Evolutionary conservation across 37 sponge, comb jelly and placozoan genomes (phyloP), one percentile per base, ranked within the genome.

Genomic region (Crambe crambe): DNA sequence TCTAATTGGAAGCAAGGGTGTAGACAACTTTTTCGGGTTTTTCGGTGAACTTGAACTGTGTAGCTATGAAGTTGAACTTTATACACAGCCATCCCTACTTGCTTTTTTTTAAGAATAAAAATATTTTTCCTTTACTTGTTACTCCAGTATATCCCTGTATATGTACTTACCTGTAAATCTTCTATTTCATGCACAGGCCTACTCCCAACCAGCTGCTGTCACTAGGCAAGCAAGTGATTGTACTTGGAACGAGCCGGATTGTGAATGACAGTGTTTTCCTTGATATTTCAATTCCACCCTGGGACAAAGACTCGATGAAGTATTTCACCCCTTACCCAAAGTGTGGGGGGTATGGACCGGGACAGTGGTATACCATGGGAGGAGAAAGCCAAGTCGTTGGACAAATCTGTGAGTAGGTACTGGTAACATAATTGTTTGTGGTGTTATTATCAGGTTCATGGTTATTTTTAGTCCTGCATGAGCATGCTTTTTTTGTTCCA

Each of bases 351-450:
- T 87, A 68, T 35, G 0, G 10, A 32, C 29, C 71, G 0, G 88
- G 83, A 17, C 72, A 82, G 40, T 87, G 81, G 81, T 87, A 87
- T 68, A 41, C 81, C 44, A 83, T 87, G 56, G 88, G 88, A 2
- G 88, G 88, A 39, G 88, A 87, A 71, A 87, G 88, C 44, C 82
- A 81, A 41, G 78, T 82, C 5, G 83, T 87, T 18, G 88, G 88
- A 39, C 88, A 82, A 2, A 76, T 87, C 32, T 87, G 85, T 85
- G 26, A 85, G 85, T 83, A 68, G 8, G 4, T 68, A 68, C 4
- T 68, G 30, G 8, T 68, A 68, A 37, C 30, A 32, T 29, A 35
- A 10, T 62, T 25, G 17, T 71, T n/a, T 40, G 42, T 10, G n/a
- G 1, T 71, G 23, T 71, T 67, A 36, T 67, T 67, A 20, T 67